Base-by-base conservation (phyloP, 1,140 invertebrate genomes). In the Tetraneura akinire region DNA sequence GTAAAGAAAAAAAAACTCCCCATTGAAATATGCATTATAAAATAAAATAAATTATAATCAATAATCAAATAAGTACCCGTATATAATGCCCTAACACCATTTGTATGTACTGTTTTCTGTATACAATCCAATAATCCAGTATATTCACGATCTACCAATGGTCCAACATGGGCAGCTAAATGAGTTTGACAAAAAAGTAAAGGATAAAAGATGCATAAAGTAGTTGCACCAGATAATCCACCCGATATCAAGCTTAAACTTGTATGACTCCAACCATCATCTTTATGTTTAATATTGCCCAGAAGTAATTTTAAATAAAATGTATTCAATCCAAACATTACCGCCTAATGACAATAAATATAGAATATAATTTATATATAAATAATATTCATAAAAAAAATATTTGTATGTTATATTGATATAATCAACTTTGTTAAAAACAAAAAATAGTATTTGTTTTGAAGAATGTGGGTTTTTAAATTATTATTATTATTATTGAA, bases 131-230 rank as follows among this genome's bases (percentile, higher is more conserved):
- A 26, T 57, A 78, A 14, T 18, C 74, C 74, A 78, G 74, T 78
- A 60, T 78, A 78, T 78, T 78, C 74, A 11, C 74, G 74, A 10
- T 78, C 74, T 32, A 78, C 74, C 9, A 78, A 60, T 5, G 74
- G 74, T 13, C 74, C 74, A 29, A 78, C 74, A 47, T 78, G 74
- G 26, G 74, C 53, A 62, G 74, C 74, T 42, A 78, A 60, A 47
- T 78, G 74, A 60, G 74, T 78, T 47, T 78, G 74, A 78, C 74
- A 78, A 11, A 78, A 78, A 26, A 78, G 53, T 10, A 78, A 37
- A 18, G 74, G 74, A 47, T 78, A 78, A 47, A 78, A 78, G 55
- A 78, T 78, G 18, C 74, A 78, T 13, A 78, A 26, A 0, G 74
- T 78, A 11, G 74, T 78, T 21, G 74, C 74, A n/a, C 74, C 74